Evolutionary conservation across 2,888 invertebrate species (phyloP).

Genomic region (Camptogramma bilineatum): DNA sequence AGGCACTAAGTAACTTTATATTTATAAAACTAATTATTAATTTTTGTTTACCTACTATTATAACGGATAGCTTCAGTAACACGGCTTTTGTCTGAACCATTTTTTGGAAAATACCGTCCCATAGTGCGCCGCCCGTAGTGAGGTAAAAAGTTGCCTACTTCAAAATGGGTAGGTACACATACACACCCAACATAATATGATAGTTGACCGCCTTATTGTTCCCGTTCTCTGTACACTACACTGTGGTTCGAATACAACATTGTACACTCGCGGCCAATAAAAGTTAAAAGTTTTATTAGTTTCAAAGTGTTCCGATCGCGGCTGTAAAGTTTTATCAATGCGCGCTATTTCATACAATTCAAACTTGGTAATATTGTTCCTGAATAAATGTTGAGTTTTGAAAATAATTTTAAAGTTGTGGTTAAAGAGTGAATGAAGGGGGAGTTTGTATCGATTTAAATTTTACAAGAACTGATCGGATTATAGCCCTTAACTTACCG

Average conservation of each 20-base stretch:
- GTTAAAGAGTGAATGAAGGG: conserved; percentile 6
- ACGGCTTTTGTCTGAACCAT: too few species aligned
- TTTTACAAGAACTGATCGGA: background rate
- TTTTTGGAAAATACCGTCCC: too few species aligned
- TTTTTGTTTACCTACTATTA: too few species aligned
- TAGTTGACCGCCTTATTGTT: conserved; percentile 30
- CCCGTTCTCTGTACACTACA: conserved; percentile 24
- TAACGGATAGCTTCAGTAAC: too few species aligned
- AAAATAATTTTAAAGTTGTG: conserved; percentile 33
- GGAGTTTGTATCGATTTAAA: background rate
- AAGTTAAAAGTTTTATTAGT: conserved; percentile 58
- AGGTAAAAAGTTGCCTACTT: background rate
- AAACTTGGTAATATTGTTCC: conserved; percentile 47
- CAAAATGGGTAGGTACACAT: background rate
- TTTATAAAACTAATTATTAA: too few species aligned
- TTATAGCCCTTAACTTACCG: background rate
- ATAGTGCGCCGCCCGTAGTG: too few species aligned
- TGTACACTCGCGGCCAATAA: conserved; percentile 59
- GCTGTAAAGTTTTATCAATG: conserved; percentile 49
- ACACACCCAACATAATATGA: conserved; percentile 8
- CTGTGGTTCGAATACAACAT: conserved; percentile 41
- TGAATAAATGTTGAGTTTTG: conserved; percentile 40
- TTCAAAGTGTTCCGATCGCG: conserved; percentile 49
- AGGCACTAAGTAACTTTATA: too few species aligned
- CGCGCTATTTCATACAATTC: conserved; percentile 49